Evolutionary conservation across 2,888 invertebrate genomes (phyloP).

Genomic region (Embidobia sp.): DNA sequence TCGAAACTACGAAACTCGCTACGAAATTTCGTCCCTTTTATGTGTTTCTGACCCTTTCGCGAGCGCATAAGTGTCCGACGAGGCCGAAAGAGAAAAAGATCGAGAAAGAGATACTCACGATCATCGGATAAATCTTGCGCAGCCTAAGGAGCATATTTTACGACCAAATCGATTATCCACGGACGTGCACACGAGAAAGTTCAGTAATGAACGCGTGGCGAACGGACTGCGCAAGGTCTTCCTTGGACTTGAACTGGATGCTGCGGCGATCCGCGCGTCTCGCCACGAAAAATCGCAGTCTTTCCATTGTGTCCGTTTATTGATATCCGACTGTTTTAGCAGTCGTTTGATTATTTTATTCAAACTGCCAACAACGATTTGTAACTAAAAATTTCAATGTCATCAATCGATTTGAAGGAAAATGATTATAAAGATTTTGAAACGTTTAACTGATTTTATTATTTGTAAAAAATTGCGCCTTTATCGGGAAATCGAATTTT

Average conservation of each 20-base stretch:
- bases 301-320: slow-evolving; percentile 30
- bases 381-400: too few relatives aligned
- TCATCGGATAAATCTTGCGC: slow-evolving; percentile 58
- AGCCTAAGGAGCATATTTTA: slow-evolving; percentile 74
- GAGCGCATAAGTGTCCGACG: slow-evolving; percentile 36
- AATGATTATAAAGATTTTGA: too few relatives aligned
- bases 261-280: slow-evolving; percentile 43
- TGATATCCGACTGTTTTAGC: slow-evolving; percentile 24
- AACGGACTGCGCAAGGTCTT: slow-evolving; percentile 72
- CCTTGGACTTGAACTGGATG: slow-evolving; percentile 68
- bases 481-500: too few relatives aligned
- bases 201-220: slow-evolving; percentile 72
- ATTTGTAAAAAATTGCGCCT: too few relatives aligned
- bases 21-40: slow-evolving; percentile 26
- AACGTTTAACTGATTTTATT: too few relatives aligned
- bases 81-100: slow-evolving; percentile 54
- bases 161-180: slow-evolving; percentile 76
- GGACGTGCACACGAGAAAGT: slow-evolving; percentile 71
- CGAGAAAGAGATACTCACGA: slow-evolving; percentile 62
- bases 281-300: slow-evolving; percentile 22
- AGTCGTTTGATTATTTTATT: not conserved
- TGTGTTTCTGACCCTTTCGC: slow-evolving; percentile 34
- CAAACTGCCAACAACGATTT: not conserved
- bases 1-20: too few relatives aligned
- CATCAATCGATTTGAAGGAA: too few relatives aligned